phyloP scores from a whole-genome alignment of 1,140 invertebrate species.

The Solen grandis region DNA sequence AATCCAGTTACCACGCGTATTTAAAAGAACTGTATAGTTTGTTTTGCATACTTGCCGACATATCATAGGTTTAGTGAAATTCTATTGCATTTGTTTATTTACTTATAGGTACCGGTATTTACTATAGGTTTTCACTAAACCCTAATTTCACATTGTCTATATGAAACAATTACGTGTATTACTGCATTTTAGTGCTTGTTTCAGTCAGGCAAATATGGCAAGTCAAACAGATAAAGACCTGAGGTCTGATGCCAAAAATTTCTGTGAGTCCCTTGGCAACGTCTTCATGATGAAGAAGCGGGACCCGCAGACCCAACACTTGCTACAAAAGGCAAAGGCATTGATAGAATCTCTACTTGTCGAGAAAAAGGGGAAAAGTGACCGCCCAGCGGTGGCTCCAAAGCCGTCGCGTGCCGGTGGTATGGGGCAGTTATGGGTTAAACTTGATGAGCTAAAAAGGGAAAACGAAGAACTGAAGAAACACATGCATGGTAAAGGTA shows the following conservation, averaged over 20 bases:
- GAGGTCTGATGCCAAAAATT: constrained; percentile 70
- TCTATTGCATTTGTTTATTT: no score
- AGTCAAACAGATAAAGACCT: constrained; percentile 65
- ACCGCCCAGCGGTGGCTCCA: constrained; percentile 36
- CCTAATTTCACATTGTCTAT: no score
- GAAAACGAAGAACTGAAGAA: constrained; percentile 75
- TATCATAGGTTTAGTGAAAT: no score
- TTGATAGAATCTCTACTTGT: constrained; percentile 67
- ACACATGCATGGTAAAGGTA: constrained; percentile 51
- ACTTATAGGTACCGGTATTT: no score
- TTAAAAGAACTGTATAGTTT: no score
- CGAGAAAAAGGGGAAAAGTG: constrained; percentile 55
- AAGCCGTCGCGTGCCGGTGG: constrained; percentile 54
- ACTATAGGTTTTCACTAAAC: no score
- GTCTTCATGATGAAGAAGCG: constrained; percentile 75
- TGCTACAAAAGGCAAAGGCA: constrained; percentile 74
- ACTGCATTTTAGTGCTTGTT: no score
- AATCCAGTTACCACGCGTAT: no score
- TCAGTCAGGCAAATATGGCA: no score
- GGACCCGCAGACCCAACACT: constrained; percentile 73
- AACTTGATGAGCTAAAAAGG: constrained; percentile 76
- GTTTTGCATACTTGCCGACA: no score
- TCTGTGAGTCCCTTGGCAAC: constrained; percentile 72
- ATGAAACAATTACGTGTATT: no score
- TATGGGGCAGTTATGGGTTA: constrained; percentile 78